phyloP scores from a whole-genome alignment of 30 jellyfish, hydroid and myxozoan species.

The Pelagia noctiluca region DNA sequence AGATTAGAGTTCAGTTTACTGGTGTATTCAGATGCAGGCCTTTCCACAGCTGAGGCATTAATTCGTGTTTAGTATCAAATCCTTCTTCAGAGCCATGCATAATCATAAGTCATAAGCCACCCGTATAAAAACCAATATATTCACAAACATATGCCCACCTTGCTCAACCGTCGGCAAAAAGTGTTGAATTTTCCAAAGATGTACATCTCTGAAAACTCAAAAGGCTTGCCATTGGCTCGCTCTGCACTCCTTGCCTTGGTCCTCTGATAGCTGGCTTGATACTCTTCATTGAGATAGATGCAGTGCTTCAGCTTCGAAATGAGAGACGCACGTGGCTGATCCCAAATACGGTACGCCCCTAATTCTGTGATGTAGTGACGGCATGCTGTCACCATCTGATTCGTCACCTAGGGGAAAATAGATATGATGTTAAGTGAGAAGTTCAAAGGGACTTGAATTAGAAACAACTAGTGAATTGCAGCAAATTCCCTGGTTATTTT shows the following conservation, averaged over 20 bases:
- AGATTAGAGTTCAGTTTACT: too few species aligned
- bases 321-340: conserved; percentile 76
- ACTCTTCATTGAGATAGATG: conserved; percentile 74
- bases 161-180: conserved; percentile 85
- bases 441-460: too few species aligned
- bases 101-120: too few species aligned
- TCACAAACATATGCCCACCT: conserved; percentile 45
- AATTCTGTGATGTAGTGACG: conserved; percentile 85
- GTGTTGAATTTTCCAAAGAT: conserved; percentile 97
- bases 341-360: conserved; percentile 83
- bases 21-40: too few species aligned
- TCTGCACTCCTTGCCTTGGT: conserved; percentile 84
- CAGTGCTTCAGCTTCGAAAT: conserved; percentile 81
- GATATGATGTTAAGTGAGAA: too few species aligned
- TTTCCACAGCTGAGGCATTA: too few species aligned
- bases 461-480: too few species aligned
- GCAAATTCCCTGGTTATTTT: too few species aligned
- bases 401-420: conserved; percentile 81
- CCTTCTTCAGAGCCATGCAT: too few species aligned
- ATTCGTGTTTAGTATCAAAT: too few species aligned
- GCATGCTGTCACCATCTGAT: conserved; percentile 98
- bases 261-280: conserved; percentile 91
- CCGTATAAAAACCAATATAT: not conserved
- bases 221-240: conserved; percentile 82
- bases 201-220: conserved; percentile 98